A percentile compares a stretch with the other conserved stretches of the same genome.
These are phyloP conservation scores for Butorides virescens DNA, from an alignment of 2,113 vertebrate genomes.

Conservation along the genomic window DNA sequence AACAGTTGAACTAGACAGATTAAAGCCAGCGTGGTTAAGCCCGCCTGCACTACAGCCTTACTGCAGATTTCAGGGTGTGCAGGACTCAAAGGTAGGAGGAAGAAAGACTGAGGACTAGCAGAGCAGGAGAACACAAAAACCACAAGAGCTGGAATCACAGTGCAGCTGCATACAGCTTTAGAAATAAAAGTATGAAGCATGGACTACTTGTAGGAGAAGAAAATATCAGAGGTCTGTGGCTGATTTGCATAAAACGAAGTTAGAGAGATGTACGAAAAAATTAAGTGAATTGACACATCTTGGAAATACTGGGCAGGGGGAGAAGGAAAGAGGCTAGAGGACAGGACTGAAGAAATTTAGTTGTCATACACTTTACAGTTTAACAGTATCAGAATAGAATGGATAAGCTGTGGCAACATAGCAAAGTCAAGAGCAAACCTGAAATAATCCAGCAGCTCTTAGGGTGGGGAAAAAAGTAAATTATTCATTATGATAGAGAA, in stretches of 20 bases:
- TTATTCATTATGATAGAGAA: background rate
- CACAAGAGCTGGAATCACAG: background rate
- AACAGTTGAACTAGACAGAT: accelerated
- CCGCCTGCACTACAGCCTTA: background rate
- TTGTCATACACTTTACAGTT: background rate
- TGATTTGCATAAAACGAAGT: background rate
- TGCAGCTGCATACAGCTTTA: background rate
- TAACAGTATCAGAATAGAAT: background rate
- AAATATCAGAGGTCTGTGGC: background rate
- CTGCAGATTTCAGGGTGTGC: background rate
- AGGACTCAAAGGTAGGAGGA: background rate
- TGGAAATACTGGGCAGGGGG: background rate
- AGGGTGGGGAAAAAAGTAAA: background rate
- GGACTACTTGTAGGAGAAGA: background rate
- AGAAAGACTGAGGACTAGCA: background rate
- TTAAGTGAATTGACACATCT: background rate
- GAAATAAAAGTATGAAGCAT: background rate
- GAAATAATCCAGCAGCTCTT: background rate
- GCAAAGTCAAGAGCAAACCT: background rate
- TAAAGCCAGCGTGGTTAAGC: background rate
- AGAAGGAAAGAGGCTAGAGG: background rate
- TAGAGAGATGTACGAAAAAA: background rate
- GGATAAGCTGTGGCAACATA: background rate
- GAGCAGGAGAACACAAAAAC: background rate
- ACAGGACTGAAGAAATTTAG: background rate